Evolutionary conservation across 2,113 vertebrate genomes (phyloP).

Genomic region (Gopherus evgoodei): DNA sequence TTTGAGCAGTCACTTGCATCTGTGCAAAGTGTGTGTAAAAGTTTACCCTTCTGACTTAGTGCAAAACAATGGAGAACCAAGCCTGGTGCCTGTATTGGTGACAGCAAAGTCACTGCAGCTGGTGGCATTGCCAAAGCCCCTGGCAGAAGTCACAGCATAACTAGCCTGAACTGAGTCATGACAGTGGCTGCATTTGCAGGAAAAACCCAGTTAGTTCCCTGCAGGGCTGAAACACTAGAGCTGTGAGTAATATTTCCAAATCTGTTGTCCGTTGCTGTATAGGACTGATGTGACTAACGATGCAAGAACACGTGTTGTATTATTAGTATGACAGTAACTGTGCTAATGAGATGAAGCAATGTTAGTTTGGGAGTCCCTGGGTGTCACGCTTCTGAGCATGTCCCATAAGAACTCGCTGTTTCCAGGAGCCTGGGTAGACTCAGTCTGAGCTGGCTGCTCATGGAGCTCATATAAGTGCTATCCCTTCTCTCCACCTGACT

Average conservation of each 20-base stretch:
- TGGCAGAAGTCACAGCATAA: neutral
- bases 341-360: neutral
- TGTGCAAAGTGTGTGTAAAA: neutral
- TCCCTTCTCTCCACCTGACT: neutral
- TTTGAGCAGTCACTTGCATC: neutral
- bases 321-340: neutral
- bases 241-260: neutral
- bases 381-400: neutral
- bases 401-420: neutral
- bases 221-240: neutral
- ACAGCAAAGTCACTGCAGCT: neutral
- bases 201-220: neutral
- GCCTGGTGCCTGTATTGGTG: neutral
- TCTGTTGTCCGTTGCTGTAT: fast-evolving
- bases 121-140: fast-evolving
- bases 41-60: neutral
- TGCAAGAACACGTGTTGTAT: neutral
- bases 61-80: neutral
- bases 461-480: neutral
- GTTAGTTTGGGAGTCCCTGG: neutral
- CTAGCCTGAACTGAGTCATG: neutral
- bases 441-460: neutral
- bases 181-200: fast-evolving
- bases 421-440: neutral
- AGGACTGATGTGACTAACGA: neutral